A percentile compares a stretch with the other conserved stretches of the same genome.
These are phyloP conservation scores for Gasterosteus nipponicus DNA, from an alignment of 2,113 vertebrate genomes.

Conservation along the genomic window DNA sequence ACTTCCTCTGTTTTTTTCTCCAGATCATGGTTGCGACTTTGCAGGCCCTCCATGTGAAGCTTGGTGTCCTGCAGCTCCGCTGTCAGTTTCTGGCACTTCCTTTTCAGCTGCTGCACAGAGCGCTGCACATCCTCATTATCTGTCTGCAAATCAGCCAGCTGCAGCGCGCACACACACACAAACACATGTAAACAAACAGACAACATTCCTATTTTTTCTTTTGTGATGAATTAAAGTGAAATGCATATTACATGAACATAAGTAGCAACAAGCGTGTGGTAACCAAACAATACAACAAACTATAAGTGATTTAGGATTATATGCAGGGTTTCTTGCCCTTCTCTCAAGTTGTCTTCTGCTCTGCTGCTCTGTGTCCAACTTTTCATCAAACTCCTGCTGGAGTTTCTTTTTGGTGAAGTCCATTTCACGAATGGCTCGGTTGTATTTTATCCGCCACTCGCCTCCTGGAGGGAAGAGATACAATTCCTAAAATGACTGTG, in stretches of 20 bases:
- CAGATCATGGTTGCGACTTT: constrained; percentile 95
- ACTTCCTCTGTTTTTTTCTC: constrained; percentile 99
- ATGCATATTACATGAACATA: constrained; percentile 1
- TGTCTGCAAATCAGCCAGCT: constrained; percentile 92
- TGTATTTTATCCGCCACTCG: constrained; percentile 95
- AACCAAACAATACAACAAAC: neutral
- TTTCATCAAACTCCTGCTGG: constrained; percentile 96
- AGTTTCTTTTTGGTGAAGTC: constrained; percentile 95
- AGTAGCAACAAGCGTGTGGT: constrained; percentile 4
- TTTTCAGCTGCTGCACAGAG: constrained; percentile 92
- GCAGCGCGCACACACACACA: constrained; percentile 3
- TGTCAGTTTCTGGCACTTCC: constrained; percentile 92
- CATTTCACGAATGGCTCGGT: constrained; percentile 90
- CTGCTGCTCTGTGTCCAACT: constrained; percentile 96
- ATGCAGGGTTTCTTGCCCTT: constrained; percentile 78
- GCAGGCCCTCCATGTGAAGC: constrained; percentile 95
- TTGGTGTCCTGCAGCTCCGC: constrained; percentile 96
- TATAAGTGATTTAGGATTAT: neutral
- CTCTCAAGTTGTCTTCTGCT: constrained; percentile 92
- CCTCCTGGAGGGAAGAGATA: constrained; percentile 81
- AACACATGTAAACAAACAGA: neutral
- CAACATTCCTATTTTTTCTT: constrained; percentile 6
- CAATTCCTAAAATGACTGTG: constrained; percentile 44
- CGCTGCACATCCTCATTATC: constrained; percentile 93
- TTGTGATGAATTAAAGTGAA: neutral